Evolutionary conservation across 2,797 vertebrate genomes (phyloP), one percentile per base, ranked within the genome.

Genomic region (Lepilemur septentrionalis): DNA sequence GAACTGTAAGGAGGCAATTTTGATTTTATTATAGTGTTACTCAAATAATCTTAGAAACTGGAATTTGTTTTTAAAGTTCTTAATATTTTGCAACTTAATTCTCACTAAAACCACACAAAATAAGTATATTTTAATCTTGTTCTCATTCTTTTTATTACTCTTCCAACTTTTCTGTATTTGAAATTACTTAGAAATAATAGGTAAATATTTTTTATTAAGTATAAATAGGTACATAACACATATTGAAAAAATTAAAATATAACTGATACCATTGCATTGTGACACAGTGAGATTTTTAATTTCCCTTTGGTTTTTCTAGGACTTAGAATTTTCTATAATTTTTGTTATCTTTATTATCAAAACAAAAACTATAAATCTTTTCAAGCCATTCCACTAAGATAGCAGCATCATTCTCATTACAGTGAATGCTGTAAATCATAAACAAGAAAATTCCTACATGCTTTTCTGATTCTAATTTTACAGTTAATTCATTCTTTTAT

Each of bases 131-230:
- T 79, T 80, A 35, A 50, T 80, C 18, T 85, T 88, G 0, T 70
- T 69, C 61, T 38, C 57, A 30, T 57, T 73, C 63, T 35, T 89
- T 88, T 95, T 76, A 72, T 61, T 78, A 79, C 55, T 90, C 28
- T 73, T 91, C 11, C 0, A 78, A 73, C 13, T 82, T 76, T 89
- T 46, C 20, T 14, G n/a, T 28, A 23, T 43, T 81, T 89, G 15
- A 93, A 95, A n/a, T 87, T 73, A 87, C 87, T 83, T 94, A 32
- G 79, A 81, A 94, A 89, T 89, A 67, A 89, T 85, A 89, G 4
- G 8, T 59, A 79, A 86, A 59, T 11, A 93, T 82, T 63, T 65
- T 65, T 73, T 25, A 38, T 91, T 88, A 57, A 57, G 57, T 81
- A 81, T 41, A 70, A 5, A 80, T 23, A 85, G 17, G 20, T 82